Conservation (phyloP, 1,140 invertebrate genomes). For the Anastrepha ludens region DNA sequence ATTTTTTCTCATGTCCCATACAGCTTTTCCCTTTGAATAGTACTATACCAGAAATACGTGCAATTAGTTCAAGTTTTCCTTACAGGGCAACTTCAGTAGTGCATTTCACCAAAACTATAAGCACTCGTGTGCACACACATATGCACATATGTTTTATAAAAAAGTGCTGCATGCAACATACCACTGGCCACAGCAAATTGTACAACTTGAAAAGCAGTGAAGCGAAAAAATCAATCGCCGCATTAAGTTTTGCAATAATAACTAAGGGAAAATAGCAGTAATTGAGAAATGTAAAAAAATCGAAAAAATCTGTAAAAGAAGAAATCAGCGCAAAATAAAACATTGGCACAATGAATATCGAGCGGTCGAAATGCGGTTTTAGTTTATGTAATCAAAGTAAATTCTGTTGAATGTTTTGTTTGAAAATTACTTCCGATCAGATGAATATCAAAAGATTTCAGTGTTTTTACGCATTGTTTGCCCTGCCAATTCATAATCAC, state of each 20-base stretch:
- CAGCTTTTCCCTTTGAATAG: too few relatives aligned
- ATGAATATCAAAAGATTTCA: conserved; percentile 64
- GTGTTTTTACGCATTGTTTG: conserved; percentile 55
- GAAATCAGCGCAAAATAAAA: not conserved
- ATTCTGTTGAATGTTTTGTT: conserved; percentile 65
- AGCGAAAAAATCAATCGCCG: conserved; percentile 1
- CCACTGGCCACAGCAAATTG: not conserved
- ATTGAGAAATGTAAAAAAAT: not conserved
- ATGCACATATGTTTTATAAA: not conserved
- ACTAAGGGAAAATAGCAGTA: conserved; percentile 3
- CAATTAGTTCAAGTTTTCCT: too few relatives aligned
- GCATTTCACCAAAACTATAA: not conserved
- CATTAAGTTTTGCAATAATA: conserved; percentile 4
- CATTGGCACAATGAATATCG: not conserved
- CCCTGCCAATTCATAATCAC: not conserved
- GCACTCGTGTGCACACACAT: not conserved
- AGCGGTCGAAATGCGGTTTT: conserved; percentile 5
- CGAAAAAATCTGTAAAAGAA: not conserved
- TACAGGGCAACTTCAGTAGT: too few relatives aligned
- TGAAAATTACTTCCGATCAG: conserved; percentile 70
- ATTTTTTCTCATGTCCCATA: too few relatives aligned
- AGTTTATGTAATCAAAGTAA: not conserved
- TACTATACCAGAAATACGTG: too few relatives aligned
- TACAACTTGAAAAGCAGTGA: conserved; percentile 6
- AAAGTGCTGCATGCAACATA: conserved; percentile 4